Evolutionary conservation across 2,797 vertebrate species (phyloP).

Genomic region (Coendou prehensilis): DNA sequence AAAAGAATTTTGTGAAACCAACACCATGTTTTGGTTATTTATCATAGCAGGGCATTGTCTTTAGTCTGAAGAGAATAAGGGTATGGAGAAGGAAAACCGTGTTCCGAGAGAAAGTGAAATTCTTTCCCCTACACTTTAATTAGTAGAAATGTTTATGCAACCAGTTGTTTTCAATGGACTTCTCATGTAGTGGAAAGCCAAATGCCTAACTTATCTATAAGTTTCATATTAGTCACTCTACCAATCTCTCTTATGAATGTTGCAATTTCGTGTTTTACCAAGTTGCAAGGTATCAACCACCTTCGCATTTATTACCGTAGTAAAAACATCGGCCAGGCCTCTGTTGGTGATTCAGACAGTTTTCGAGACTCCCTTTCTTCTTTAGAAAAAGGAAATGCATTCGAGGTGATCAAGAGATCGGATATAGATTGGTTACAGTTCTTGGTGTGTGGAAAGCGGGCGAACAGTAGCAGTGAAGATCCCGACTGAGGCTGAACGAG

Average conservation of each 20-base stretch:
- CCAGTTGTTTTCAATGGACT: background rate
- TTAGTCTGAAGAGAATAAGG: background rate
- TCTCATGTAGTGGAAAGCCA: background rate
- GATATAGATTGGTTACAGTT: background rate
- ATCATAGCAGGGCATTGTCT: background rate
- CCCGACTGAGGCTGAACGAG: background rate
- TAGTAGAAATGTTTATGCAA: background rate
- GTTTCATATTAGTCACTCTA: background rate
- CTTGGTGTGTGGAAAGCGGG: background rate
- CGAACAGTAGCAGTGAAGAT: background rate
- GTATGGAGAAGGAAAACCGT: background rate
- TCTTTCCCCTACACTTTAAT: background rate
- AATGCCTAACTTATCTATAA: background rate
- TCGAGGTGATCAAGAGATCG: background rate
- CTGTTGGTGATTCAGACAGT: background rate
- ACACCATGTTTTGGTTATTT: background rate
- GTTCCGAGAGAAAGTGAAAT: background rate
- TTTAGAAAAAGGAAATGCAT: background rate
- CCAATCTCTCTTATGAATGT: background rate
- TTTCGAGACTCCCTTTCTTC: background rate
- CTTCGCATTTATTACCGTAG: background rate
- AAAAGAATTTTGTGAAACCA: conserved; percentile 3
- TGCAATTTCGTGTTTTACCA: background rate
- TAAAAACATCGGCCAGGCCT: background rate
- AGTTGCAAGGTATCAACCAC: background rate